phyloP scores from a whole-genome alignment of 1,140 invertebrate genomes.

The Conopomorpha cramerella region DNA sequence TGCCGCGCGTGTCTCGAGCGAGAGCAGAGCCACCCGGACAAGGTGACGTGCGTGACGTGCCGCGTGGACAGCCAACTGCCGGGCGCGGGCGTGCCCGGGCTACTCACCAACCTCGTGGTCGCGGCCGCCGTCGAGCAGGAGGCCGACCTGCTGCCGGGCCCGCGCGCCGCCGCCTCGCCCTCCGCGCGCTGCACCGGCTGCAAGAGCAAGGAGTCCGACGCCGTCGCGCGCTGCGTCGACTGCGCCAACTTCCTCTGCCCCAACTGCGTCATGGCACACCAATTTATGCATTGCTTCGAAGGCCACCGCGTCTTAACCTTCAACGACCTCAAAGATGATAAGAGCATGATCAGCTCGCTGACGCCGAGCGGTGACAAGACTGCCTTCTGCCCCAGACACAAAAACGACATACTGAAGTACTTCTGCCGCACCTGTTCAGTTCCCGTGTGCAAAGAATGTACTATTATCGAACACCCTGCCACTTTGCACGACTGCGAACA shows the following conservation, averaged over 20 bases:
- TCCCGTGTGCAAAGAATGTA: constrained; percentile 93
- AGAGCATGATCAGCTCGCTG: constrained; percentile 40
- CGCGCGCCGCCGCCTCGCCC: constrained; percentile 43
- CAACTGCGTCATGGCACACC: constrained; percentile 96
- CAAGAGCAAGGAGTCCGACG: constrained; percentile 84
- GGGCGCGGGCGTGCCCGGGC: constrained; percentile 61
- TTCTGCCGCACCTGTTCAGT: constrained; percentile 89
- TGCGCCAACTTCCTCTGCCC: constrained; percentile 94
- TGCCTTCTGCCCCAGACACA: constrained; percentile 82
- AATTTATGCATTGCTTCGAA: constrained; percentile 98
- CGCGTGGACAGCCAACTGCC: constrained; percentile 71
- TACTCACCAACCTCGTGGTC: constrained; percentile 70
- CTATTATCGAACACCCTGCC: constrained; percentile 83
- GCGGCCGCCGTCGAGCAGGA: constrained; percentile 63
- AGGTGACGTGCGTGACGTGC: constrained; percentile 82
- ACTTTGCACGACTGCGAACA: constrained; percentile 85
- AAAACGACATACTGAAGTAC: constrained; percentile 85
- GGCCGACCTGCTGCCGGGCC: constrained; percentile 51
- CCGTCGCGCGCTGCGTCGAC: constrained; percentile 90
- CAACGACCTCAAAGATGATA: constrained; percentile 65
- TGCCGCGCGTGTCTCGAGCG: constrained; percentile 81
- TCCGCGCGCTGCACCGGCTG: constrained; percentile 81
- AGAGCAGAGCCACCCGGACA: constrained; percentile 73
- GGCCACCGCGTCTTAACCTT: constrained; percentile 88
- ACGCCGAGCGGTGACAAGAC: constrained; percentile 67